Conservation (phyloP, 2,113 vertebrate species). For the Potamarius usumacintae region DNA sequence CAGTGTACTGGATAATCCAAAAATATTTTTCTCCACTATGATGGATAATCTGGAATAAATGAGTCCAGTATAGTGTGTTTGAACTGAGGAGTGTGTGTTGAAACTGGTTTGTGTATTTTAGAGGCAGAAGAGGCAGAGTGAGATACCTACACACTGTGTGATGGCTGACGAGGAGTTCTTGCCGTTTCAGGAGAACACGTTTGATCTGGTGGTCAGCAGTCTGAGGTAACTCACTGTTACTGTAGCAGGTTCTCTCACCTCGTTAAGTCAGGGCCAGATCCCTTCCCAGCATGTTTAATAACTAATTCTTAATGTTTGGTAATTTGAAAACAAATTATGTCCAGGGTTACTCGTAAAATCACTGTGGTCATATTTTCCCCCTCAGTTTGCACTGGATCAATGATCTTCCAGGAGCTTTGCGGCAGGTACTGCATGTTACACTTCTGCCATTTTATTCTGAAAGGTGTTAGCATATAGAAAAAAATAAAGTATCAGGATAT, state of each 20-base stretch:
- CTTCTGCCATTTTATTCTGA: not conserved
- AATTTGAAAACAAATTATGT: too few relatives aligned
- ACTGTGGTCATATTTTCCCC: not conserved
- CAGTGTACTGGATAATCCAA: not conserved
- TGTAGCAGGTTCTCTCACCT: not conserved
- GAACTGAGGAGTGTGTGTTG: not conserved
- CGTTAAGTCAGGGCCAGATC: not conserved
- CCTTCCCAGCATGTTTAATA: not conserved
- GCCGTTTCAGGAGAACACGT: constrained; percentile 88
- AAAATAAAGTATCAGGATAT: not conserved
- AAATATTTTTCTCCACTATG: not conserved
- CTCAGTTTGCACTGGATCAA: constrained; percentile 95
- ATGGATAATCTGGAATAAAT: not conserved
- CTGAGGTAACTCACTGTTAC: constrained; percentile 75
- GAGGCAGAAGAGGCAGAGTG: constrained; percentile 72
- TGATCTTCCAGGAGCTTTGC: constrained; percentile 88
- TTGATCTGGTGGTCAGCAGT: constrained; percentile 92
- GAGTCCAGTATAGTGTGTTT: not conserved
- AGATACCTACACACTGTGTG: constrained; percentile 78
- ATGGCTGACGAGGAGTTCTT: constrained; percentile 93
- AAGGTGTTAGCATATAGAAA: not conserved
- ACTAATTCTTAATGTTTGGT: not conserved
- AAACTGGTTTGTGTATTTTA: constrained; percentile 56
- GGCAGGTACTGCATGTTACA: constrained; percentile 77
- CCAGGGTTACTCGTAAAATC: not conserved